phyloP scores from a whole-genome alignment of 53 echinoderm and acorn worm genomes.

The Pentamera pediparva region DNA sequence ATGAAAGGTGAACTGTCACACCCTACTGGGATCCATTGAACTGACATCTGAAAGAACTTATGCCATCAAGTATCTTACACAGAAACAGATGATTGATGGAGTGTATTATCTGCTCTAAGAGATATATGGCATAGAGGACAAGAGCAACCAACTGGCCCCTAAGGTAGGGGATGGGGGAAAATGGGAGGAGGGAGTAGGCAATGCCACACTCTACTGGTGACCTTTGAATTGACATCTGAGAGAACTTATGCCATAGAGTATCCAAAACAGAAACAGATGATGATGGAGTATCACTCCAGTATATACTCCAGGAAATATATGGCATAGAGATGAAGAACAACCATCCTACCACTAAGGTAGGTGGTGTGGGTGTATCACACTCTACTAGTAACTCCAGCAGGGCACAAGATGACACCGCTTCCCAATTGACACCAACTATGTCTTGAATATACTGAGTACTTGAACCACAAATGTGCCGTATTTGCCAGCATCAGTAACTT shows the following conservation, averaged over 20 bases:
- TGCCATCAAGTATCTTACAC: constrained; percentile 77
- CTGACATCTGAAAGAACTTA: constrained; percentile 56
- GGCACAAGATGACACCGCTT: too few relatives aligned
- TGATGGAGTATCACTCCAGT: constrained; percentile 87
- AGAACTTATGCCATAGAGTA: constrained; percentile 63
- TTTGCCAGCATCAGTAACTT: too few relatives aligned
- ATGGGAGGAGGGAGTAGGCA: too few relatives aligned
- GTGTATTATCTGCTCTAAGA: constrained; percentile 90
- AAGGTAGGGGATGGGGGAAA: constrained; percentile 39
- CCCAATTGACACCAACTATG: too few relatives aligned
- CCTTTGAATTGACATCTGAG: constrained; percentile 73
- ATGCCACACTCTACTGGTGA: constrained; percentile 79
- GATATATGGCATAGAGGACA: constrained; percentile 98
- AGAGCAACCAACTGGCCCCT: constrained; percentile 48
- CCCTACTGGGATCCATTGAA: constrained; percentile 80
- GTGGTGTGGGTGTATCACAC: too few relatives aligned
- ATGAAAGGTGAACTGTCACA: too few relatives aligned
- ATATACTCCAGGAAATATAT: constrained; percentile 91
- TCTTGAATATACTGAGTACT: too few relatives aligned
- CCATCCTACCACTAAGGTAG: constrained; percentile 44
- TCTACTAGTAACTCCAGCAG: too few relatives aligned
- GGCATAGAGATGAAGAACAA: constrained; percentile 93
- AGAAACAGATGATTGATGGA: constrained; percentile 99
- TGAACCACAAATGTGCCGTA: too few relatives aligned
- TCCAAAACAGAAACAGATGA: constrained; percentile 97